phyloP scores from a whole-genome alignment of 2,888 invertebrate species.

The Minunthozetes semirufus region DNA sequence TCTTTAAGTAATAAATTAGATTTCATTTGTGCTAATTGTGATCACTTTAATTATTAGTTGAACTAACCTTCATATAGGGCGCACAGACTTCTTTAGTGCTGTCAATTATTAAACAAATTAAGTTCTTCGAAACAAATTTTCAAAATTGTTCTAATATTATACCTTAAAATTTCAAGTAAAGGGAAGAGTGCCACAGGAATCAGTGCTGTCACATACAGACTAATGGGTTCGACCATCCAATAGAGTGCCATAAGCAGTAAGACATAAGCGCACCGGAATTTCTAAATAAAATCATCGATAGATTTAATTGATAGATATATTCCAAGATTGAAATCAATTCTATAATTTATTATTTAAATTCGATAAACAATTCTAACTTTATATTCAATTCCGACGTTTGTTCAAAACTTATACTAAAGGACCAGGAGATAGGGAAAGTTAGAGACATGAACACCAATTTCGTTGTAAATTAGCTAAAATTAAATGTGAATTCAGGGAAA shows the following conservation, averaged over 20 bases:
- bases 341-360: too few species aligned
- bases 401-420: too few species aligned
- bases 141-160: neutral
- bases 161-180: constrained; percentile 43
- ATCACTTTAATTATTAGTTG: neutral
- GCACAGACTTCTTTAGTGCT: constrained; percentile 40
- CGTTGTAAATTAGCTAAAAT: too few species aligned
- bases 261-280: constrained; percentile 45
- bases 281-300: constrained; percentile 40
- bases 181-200: constrained; percentile 50
- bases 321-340: neutral
- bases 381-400: too few species aligned
- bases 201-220: constrained; percentile 43
- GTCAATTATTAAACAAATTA: neutral
- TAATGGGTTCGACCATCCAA: constrained; percentile 44
- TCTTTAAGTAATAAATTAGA: neutral
- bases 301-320: neutral
- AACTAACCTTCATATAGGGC: constrained; percentile 41
- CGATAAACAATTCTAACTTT: too few species aligned
- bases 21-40: neutral
- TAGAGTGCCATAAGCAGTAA: constrained; percentile 43
- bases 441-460: too few species aligned
- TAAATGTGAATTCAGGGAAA: too few species aligned
- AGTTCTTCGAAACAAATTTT: constrained; percentile 21
- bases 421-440: too few species aligned